A percentile compares a stretch with the other conserved stretches of the same genome.
Evolutionary conservation across 2,888 invertebrate genomes (phyloP).

Genomic region (Polietes domitor): DNA sequence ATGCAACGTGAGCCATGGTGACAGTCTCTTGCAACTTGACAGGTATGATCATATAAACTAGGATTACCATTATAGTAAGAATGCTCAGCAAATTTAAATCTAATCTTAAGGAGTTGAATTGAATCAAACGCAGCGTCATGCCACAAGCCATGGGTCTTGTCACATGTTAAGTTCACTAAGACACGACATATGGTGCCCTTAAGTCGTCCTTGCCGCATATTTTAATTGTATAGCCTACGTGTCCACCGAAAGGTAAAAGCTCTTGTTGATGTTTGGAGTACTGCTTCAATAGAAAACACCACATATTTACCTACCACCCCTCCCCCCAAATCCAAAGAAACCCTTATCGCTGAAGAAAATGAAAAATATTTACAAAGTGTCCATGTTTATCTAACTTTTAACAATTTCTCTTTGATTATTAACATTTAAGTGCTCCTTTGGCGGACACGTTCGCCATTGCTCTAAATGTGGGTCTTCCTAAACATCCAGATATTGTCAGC

Average conservation of each 20-base stretch:
- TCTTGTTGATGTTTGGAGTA: not conserved
- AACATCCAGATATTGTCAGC: constrained; percentile 27
- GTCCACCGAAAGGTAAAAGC: not conserved
- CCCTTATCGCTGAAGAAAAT: constrained; percentile 1
- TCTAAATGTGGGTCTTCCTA: not conserved
- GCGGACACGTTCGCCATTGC: constrained; percentile 34
- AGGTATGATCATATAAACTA: too few relatives aligned
- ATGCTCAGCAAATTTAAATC: too few relatives aligned
- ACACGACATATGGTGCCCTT: not conserved
- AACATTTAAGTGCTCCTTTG: constrained; percentile 50
- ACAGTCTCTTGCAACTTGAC: too few relatives aligned
- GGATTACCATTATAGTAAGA: too few relatives aligned
- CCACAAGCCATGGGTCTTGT: too few relatives aligned
- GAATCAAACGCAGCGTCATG: too few relatives aligned
- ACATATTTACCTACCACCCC: not conserved
- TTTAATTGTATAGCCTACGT: not conserved
- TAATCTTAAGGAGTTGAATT: too few relatives aligned
- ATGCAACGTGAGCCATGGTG: too few relatives aligned
- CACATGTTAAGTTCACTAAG: too few relatives aligned
- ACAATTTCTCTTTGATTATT: constrained; percentile 19
- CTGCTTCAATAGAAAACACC: not conserved
- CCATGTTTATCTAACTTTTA: constrained; percentile 45
- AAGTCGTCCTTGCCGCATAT: not conserved
- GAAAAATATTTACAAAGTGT: constrained; percentile 33
- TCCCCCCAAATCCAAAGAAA: not conserved